Percentiles rank a stretch among this genome's conserved stretches.
phyloP scores from a whole-genome alignment of 2,888 invertebrate species.

The Rutpela maculata region DNA sequence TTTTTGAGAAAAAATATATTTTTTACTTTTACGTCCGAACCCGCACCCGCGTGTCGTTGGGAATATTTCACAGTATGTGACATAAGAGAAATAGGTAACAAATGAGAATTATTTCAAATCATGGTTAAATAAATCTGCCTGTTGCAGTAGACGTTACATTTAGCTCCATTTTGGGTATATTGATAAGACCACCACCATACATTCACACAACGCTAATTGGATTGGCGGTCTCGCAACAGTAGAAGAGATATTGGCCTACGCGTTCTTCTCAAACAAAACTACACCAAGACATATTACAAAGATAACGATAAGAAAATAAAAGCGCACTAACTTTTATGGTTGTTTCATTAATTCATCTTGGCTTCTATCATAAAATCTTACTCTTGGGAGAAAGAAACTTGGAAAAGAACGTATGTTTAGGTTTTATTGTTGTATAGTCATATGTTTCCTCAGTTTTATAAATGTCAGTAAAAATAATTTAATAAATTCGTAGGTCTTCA shows the following conservation, averaged over 20 bases:
- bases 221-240: slow-evolving; percentile 2
- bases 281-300: slow-evolving; percentile 6
- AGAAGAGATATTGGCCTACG: slow-evolving; percentile 11
- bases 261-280: slow-evolving; percentile 18
- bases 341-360: slow-evolving; percentile 21
- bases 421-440: background rate
- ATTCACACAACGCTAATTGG: slow-evolving; percentile 17
- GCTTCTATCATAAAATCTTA: background rate
- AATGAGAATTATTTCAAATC: no score
- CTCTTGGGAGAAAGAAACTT: background rate
- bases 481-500: no score
- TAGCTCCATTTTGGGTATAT: background rate
- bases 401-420: background rate
- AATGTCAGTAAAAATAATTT: no score
- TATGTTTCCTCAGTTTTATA: background rate
- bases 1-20: no score
- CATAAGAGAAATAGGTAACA: no score
- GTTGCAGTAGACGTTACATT: background rate
- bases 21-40: no score
- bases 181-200: background rate
- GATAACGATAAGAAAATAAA: slow-evolving; percentile 32
- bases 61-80: no score
- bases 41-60: no score
- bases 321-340: slow-evolving; percentile 30
- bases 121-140: no score